These are phyloP conservation scores for Callipepla californica DNA, from an alignment of 2,113 vertebrate genomes.

Conservation along the genomic window DNA sequence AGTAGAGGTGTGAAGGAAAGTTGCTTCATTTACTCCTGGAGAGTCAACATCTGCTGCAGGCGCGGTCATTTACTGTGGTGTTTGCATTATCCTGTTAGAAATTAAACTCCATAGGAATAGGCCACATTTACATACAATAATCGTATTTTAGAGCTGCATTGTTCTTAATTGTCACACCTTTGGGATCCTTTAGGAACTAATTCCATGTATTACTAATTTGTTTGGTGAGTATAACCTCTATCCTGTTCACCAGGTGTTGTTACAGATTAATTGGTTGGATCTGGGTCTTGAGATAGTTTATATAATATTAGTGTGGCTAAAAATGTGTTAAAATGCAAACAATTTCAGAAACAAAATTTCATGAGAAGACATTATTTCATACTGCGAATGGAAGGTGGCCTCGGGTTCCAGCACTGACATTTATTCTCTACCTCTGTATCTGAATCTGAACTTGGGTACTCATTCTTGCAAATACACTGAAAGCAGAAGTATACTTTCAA, in stretches of 20 bases:
- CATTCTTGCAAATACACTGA: background rate
- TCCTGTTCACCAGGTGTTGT: background rate
- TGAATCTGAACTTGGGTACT: background rate
- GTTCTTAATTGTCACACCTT: background rate
- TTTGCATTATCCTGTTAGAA: background rate
- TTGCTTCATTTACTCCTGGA: background rate
- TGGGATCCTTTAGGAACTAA: background rate
- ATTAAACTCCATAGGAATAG: background rate
- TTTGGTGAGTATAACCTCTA: background rate
- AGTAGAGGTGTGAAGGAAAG: background rate
- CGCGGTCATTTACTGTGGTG: background rate
- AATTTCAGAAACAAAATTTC: background rate
- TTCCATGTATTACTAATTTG: background rate
- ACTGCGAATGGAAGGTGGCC: background rate
- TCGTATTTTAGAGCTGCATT: background rate
- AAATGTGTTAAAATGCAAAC: background rate
- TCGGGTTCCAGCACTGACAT: background rate
- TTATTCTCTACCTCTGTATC: background rate
- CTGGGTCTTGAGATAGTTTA: conserved; percentile 1
- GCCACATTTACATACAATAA: background rate
- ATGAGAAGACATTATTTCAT: background rate
- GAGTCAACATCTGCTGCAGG: background rate
- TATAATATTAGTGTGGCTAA: background rate
- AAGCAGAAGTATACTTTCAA: background rate
- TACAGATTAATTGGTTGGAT: background rate